Evolutionary conservation across 2,797 vertebrate genomes (phyloP), one percentile per base, ranked within the genome.

Genomic region (Peromyscus attwateri): DNA sequence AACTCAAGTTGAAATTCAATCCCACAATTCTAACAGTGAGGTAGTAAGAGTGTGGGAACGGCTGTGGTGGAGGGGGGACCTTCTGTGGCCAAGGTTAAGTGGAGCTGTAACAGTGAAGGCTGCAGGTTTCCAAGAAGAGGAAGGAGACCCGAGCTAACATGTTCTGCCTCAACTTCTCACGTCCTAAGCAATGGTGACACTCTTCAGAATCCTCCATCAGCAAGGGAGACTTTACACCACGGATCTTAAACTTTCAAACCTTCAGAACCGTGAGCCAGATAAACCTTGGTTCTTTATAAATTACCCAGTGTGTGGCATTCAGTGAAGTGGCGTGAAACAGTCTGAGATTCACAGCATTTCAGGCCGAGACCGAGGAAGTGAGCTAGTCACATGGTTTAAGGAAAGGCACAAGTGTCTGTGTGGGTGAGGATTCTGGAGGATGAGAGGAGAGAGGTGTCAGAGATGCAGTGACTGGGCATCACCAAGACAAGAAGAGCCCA

Each of bases 1-100:
- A 87, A 40, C 43, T 87, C 89, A 10, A n/a, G n/a, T n/a, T 64
- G 83, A 87, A 87, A 92, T 75, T 75, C 49, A 21, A 29, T 43
- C 77, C 55, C 75, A 46, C 49, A 21, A 29, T 64, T 79, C 55
- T 64, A n/a, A 10, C 25, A 19, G 88, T 71, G 43, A 71, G 55
- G 75, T n/a, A 73, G 79, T 25, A 27, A 19, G 75, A 64, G 75
- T 29, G 13, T 29, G 14, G 81, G 52, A n/a, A 40, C 34, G 29
- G 49, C 55, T 31, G 4, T 6, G 12, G 7, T 43, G 29, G 66
- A 9, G 62, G 40, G 46, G 27, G 73, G 12, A 40, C 73, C 12
- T 68, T 79, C 2, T 40, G 64, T 21, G 43, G n/a, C 2, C 3
- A 5, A 62, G 34, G 73, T 62, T 37, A 87, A 87, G 46, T 14